Evolutionary conservation across 2,888 invertebrate genomes (phyloP), one percentile per base, ranked within the genome.

Genomic region (Drosophila koepferae): DNA sequence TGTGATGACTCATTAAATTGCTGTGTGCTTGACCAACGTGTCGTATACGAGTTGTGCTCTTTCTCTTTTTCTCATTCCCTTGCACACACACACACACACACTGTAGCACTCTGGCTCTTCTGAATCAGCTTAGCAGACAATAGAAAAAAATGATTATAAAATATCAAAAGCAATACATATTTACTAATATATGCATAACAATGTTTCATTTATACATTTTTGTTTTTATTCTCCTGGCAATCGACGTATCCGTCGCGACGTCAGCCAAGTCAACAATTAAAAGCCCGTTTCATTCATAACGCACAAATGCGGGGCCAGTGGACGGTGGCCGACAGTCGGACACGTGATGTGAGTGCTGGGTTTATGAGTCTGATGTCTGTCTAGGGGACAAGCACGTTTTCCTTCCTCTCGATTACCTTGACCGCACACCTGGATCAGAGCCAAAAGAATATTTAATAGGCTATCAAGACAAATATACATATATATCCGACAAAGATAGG

Each of bases 241-340:
- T 55, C 69, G 74, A 16, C 36, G 18, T 46, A 65, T 71, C 53
- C 67, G 77, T 14, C 14, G 18, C 31, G n/a, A 12, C 49, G 40
- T 71, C 71, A 69, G 79, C 77, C 64, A 71, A 71, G 67, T 75
- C 79, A 73, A 77, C 84, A 87, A 85, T 85, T 87, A 85, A 84
- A 85, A 76, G 74, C 72, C 82, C 78, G 80, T 85, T 85, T 80
- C 87, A 84, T 84, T 87, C 85, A 86, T 75, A 81, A 77, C 80
- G 73, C 76, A 84, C 48, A 75, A 63, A 62, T 69, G 69, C 20
- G 40, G 58, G 72, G 43, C 68, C 38, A 44, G 43, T 65, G 60
- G 53, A 54, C 56, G 51, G 51, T 54, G 77, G 49, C 16, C 23
- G 54, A 58, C 77, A 53, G 36, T 41, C 34, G 48, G n/a, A 8